phyloP scores from a whole-genome alignment of 1,140 invertebrate species.

The Wasmannia auropunctata region DNA sequence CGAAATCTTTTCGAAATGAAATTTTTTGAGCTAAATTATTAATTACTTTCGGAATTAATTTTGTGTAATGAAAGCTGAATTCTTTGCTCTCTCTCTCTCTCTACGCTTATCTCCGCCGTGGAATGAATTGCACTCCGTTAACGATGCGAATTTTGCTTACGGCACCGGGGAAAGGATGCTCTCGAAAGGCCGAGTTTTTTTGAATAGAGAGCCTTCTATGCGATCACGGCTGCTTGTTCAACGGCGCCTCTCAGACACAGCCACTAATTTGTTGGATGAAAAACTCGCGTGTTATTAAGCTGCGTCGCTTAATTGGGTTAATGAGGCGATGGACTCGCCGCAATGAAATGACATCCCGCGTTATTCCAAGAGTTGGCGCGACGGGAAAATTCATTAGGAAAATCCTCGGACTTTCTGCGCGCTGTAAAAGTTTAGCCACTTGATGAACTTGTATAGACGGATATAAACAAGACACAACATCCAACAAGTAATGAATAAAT shows the following conservation, averaged over 20 bases:
- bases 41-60: slow-evolving; percentile 40
- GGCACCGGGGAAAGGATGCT: slow-evolving; percentile 28
- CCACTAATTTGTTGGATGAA: slow-evolving; percentile 72
- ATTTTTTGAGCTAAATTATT: background rate
- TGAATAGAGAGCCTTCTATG: slow-evolving; percentile 51
- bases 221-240: slow-evolving; percentile 65
- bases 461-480: background rate
- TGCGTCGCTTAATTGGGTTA: slow-evolving; percentile 80
- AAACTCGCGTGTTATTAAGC: slow-evolving; percentile 76
- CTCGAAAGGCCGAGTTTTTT: slow-evolving; percentile 53
- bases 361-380: slow-evolving; percentile 57
- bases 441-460: background rate
- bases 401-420: slow-evolving; percentile 11
- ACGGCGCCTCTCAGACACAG: slow-evolving; percentile 59
- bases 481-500: background rate
- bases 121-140: slow-evolving; percentile 56
- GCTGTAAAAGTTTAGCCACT: background rate
- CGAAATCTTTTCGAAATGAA: background rate
- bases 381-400: slow-evolving; percentile 70
- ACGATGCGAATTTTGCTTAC: slow-evolving; percentile 57
- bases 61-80: slow-evolving; percentile 19
- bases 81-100: background rate
- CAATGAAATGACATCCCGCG: slow-evolving; percentile 72
- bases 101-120: background rate
- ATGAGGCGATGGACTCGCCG: slow-evolving; percentile 77